Evolutionary conservation across 1,140 invertebrate species (phyloP).

Genomic region (Drosophila busckii): DNA sequence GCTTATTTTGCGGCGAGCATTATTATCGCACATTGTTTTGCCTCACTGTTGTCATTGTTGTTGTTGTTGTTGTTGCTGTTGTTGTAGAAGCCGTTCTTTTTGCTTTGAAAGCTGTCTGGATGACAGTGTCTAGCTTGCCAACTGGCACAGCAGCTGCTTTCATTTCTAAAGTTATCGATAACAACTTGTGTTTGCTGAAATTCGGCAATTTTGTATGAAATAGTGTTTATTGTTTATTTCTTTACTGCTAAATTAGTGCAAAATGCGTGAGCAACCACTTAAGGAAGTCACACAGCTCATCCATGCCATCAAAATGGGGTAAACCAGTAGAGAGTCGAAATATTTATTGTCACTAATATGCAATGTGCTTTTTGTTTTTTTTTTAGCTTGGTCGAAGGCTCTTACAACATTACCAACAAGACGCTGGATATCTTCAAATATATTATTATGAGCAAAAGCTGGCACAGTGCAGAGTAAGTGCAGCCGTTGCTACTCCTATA

Average conservation of each 20-base stretch:
- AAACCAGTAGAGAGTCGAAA: slow-evolving; percentile 48
- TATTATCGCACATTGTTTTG: slow-evolving; percentile 33
- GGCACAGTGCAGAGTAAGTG: slow-evolving; percentile 82
- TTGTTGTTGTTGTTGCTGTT: slow-evolving; percentile 13
- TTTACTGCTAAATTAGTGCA: not conserved
- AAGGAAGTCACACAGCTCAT: slow-evolving; percentile 78
- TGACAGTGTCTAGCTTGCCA: no score
- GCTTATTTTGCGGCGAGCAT: slow-evolving; percentile 22
- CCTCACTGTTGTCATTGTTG: slow-evolving; percentile 31
- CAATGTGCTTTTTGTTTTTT: slow-evolving; percentile 3
- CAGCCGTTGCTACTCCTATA: not conserved
- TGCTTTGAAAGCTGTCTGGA: no score
- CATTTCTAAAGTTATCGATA: slow-evolving; percentile 9
- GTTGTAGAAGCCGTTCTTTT: slow-evolving; percentile 7
- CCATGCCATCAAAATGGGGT: slow-evolving; percentile 80
- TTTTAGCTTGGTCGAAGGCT: slow-evolving; percentile 81
- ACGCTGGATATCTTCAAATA: slow-evolving; percentile 82
- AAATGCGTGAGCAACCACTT: slow-evolving; percentile 53
- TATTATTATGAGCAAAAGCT: slow-evolving; percentile 81
- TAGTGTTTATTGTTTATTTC: not conserved
- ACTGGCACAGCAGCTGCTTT: no score
- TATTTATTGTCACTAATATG: not conserved
- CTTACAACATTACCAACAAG: slow-evolving; percentile 82
- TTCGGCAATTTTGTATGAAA: slow-evolving; percentile 5
- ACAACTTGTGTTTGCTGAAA: slow-evolving; percentile 14